phyloP scores from a whole-genome alignment of 2,888 invertebrate species.

The Eupithecia dodoneata region DNA sequence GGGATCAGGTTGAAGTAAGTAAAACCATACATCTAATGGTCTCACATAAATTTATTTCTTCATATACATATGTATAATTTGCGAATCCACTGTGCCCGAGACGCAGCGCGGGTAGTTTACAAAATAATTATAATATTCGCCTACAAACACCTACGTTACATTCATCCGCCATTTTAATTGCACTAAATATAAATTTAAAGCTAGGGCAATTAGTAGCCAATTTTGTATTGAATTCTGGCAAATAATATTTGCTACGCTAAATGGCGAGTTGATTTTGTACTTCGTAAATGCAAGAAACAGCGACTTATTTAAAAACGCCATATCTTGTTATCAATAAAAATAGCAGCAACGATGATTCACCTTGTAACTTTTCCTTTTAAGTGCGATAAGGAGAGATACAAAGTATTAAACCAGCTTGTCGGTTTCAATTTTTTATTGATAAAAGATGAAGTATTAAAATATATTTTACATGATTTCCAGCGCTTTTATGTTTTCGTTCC shows the following conservation, averaged over 20 bases:
- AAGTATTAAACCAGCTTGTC: neutral
- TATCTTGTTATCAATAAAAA: neutral
- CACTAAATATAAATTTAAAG: conserved; percentile 71
- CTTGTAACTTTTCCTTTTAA: neutral
- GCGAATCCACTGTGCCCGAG: conserved; percentile 83
- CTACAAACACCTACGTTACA: conserved; percentile 77
- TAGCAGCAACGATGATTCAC: neutral
- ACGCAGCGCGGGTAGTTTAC: conserved; percentile 78
- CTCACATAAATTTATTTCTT: conserved; percentile 84
- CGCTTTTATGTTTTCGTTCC: neutral
- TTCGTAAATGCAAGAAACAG: conserved; percentile 39
- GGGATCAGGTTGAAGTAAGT: neutral
- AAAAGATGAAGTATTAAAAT: neutral
- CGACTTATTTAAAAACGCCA: neutral
- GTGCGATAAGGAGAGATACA: neutral
- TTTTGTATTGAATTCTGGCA: conserved; percentile 45
- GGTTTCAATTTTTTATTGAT: neutral
- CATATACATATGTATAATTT: conserved; percentile 84
- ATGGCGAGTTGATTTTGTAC: conserved; percentile 49
- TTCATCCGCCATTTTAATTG: conserved; percentile 74
- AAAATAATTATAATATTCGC: conserved; percentile 70
- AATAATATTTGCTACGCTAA: conserved; percentile 52
- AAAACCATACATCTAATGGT: conserved; percentile 61
- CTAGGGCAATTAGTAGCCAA: conserved; percentile 57
- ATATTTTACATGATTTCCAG: neutral